Evolutionary conservation across 2,888 invertebrate genomes (phyloP).

Genomic region (Orchestes rusci): DNA sequence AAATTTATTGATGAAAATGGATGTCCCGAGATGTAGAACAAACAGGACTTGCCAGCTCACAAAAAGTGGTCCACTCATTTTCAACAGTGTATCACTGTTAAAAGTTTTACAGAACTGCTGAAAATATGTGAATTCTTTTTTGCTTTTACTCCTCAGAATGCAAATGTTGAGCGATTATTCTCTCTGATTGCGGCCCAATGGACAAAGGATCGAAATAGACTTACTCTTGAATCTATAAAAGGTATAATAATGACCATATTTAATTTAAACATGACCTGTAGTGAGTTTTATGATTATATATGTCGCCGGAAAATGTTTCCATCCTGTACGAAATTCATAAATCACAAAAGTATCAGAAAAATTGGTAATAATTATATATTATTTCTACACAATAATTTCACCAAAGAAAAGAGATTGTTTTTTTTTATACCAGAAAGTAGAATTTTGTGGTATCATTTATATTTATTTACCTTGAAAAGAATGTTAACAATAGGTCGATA

Average conservation of each 20-base stretch:
- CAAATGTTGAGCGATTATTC: slow-evolving; percentile 4
- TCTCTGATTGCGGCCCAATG: no score
- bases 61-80: slow-evolving; percentile 7
- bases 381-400: no score
- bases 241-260: slow-evolving; percentile 6
- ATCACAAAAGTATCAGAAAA: slow-evolving; percentile 3
- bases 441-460: no score
- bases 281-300: slow-evolving; percentile 5
- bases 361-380: background rate
- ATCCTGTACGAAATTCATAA: slow-evolving; percentile 2
- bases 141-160: slow-evolving; percentile 6
- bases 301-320: slow-evolving; percentile 5
- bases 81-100: slow-evolving; percentile 1
- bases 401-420: no score
- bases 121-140: slow-evolving; percentile 8
- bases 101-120: slow-evolving; percentile 7
- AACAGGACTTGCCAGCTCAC: slow-evolving; percentile 8
- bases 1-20: slow-evolving; percentile 7
- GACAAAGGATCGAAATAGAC: no score
- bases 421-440: no score
- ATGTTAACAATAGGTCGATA: no score
- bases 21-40: slow-evolving; percentile 3
- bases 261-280: slow-evolving; percentile 4
- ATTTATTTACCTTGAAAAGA: no score
- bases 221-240: no score